Base-by-base conservation (phyloP, 2,888 invertebrate genomes). In the Agrilus biguttatus region DNA sequence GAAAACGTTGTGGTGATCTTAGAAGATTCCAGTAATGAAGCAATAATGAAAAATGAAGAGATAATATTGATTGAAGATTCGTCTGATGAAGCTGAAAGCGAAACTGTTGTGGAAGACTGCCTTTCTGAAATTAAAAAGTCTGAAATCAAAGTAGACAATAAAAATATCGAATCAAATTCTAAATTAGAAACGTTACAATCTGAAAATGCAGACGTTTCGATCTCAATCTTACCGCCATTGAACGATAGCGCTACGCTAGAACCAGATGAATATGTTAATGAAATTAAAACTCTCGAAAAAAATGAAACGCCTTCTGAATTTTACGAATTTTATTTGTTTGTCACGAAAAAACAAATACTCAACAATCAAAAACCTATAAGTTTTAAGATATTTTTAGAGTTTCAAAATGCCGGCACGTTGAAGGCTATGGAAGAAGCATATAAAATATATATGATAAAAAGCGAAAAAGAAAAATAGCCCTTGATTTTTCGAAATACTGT, bases 311-410 rank as follows among this genome's bases (percentile, higher is more conserved):
- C 58, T 1, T 44, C 37, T 21, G 55, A 55, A 39, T 57, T 60
- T 40, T 51, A 49, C 17, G 49, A 49, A 12, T 60, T 57, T 44
- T 60, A 60, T 38, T 51, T 51, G 42, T 60, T 51, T 41, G 57
- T 59, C 1, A 57, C 60, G 1, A 58, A 56, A 3, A 57, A 55
- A 42, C 60, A 60, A 44, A 59, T 60, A 39, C 44, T 53, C n/a
- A 49, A 52, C 14, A 49, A 55, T 23, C 51, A 58, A 33, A 45
- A 46, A 10, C 60, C 60, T 6, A 55, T 60, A 19, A 55, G 57
- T n/a, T 57, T 60, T 45, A 44, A 54, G 37, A 55, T 55, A 8
- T 60, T 59, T 47, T 45, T 60, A 23, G 53, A 53, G 6, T 53
- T 59, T 51, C 55, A 57, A 37, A 59, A 58, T 43, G 59, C 58